Conservation (phyloP, 1,140 invertebrate species). For the Homarus americanus region DNA sequence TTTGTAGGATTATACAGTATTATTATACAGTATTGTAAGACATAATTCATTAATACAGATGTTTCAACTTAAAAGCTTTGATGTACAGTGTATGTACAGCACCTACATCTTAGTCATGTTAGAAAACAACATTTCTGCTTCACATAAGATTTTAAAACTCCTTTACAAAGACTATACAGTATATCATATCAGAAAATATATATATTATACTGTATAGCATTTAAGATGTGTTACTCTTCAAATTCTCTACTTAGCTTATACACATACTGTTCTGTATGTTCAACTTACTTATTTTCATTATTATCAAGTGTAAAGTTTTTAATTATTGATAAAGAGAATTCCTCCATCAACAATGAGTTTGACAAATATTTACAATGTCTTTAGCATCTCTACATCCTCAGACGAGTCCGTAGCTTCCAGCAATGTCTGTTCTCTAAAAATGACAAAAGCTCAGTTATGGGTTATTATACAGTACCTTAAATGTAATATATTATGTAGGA, state of each 20-base stretch:
- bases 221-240: background rate
- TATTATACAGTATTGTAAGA: background rate
- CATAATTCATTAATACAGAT: background rate
- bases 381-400: background rate
- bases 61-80: background rate
- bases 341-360: background rate
- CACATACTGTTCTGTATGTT: no score
- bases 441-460: background rate
- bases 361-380: background rate
- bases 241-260: background rate
- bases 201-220: no score
- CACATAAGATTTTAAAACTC: background rate
- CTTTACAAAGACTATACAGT: background rate
- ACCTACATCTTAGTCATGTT: background rate
- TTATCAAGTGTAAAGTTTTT: background rate
- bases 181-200: background rate
- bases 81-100: background rate
- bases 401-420: background rate
- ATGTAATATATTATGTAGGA: background rate
- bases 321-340: background rate
- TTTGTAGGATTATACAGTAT: background rate
- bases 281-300: background rate
- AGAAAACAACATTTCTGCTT: background rate
- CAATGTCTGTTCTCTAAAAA: slow-evolving; percentile 2
- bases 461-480: background rate